Conservation (phyloP, 2,797 vertebrate species). For the Orestias chungarensis region DNA sequence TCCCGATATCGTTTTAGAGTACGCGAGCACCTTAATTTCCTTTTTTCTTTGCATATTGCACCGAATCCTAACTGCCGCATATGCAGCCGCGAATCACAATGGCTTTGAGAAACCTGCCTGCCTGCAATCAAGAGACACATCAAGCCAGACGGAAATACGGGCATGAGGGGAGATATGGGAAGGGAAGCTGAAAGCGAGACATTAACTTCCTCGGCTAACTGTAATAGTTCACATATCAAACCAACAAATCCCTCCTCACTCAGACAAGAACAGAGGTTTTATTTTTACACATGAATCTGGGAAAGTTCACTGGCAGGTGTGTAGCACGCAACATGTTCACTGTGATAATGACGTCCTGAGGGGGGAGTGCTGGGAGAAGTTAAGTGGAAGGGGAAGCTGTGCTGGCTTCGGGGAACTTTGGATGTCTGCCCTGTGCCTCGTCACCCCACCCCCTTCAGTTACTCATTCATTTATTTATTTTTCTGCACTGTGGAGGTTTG, state of each 20-base stretch:
- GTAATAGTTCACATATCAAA: slow-evolving; percentile 62
- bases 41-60: slow-evolving; percentile 44
- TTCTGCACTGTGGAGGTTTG: slow-evolving; percentile 18
- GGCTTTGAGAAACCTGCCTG: slow-evolving; percentile 55
- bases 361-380: slow-evolving; percentile 30
- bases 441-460: slow-evolving; percentile 6
- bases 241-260: slow-evolving; percentile 26
- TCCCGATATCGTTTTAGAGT: slow-evolving; percentile 44
- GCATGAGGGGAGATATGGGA: slow-evolving; percentile 26
- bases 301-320: slow-evolving; percentile 47
- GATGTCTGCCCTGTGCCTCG: slow-evolving; percentile 22
- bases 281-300: slow-evolving; percentile 64
- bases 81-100: slow-evolving; percentile 40
- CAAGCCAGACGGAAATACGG: slow-evolving; percentile 56
- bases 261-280: slow-evolving; percentile 49
- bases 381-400: slow-evolving; percentile 8
- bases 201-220: slow-evolving; percentile 60
- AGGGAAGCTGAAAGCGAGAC: slow-evolving; percentile 39
- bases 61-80: slow-evolving; percentile 50
- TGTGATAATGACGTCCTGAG: slow-evolving; percentile 65
- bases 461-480: slow-evolving; percentile 43
- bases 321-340: slow-evolving; percentile 50
- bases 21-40: slow-evolving; percentile 48
- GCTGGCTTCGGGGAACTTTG: slow-evolving; percentile 48
- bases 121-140: slow-evolving; percentile 61